Base-by-base conservation (phyloP, 2,113 vertebrate genomes). In the Ploceus nigricollis region DNA sequence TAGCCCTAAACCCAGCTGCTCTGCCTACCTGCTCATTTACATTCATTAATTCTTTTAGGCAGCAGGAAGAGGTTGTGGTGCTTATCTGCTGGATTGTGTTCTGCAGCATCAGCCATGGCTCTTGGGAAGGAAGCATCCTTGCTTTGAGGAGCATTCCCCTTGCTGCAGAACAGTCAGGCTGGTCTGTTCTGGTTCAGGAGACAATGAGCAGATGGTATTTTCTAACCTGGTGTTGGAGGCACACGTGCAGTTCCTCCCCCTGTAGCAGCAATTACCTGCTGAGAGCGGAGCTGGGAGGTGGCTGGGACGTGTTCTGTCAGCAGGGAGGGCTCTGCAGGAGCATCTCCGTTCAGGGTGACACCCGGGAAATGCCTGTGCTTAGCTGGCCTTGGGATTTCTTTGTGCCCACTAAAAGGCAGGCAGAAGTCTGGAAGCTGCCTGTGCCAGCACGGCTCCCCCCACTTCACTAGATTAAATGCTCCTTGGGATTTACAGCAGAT, bases 401-500 rank as follows among this genome's bases (percentile, higher is more conserved):
- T 13, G 44, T 40, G 50, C 53, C 65, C 48, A 0, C 57, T 25
- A 0, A 10, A 45, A 44, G 5, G 8, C 17, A 15, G 40, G 68
- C 23, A 12, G 45, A 47, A 14, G 40, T 16, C 18, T 12, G 18
- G 4, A 35, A 39, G 57, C 53, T 50, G 70, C 44, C 28, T 30
- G 69, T 80, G 87, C 54, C 65, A 70, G 70, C 17, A 16, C 22
- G 7, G 82, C 71, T 94, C 81, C 84, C 68, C 79, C 22, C 47
- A 23, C 82, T 51, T 44, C 89, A 30, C 60, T 70, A 15, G 82
- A 69, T 89, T 68, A 93, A 95, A 77, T 91, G 56, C 71, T 87
- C 2, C 27, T 58, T 87, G 94, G 95, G 94, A 94, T 97, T 97
- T 96, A 37, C 94, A 75, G 28, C 69, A 82, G 89, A 94, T 96